These are phyloP conservation scores for Crambe crambe DNA, from an alignment of 37 sponge, comb jelly and placozoan genomes.

Conservation along the genomic window DNA sequence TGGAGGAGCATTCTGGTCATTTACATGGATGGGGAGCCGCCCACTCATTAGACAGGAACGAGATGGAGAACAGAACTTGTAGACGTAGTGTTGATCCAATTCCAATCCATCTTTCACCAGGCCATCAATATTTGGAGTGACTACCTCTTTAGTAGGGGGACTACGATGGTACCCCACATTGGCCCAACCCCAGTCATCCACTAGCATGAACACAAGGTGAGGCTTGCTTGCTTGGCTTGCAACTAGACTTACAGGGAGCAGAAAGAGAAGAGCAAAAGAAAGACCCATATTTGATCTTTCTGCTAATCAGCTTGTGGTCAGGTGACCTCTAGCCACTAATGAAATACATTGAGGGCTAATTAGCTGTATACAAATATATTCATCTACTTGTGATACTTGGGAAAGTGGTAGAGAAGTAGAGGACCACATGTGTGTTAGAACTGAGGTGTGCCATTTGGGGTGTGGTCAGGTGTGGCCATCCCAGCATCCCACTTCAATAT, in stretches of 20 bases:
- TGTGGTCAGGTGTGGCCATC: conserved; percentile 25
- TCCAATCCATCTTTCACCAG: conserved; percentile 53
- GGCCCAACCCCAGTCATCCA: conserved; percentile 62
- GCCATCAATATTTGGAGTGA: conserved; percentile 45
- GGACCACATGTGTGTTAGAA: too few relatives aligned
- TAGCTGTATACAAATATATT: too few relatives aligned
- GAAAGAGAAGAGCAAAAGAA: too few relatives aligned
- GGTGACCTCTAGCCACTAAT: too few relatives aligned
- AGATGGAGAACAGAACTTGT: conserved; percentile 48
- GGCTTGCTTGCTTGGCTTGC: too few relatives aligned
- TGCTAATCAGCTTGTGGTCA: too few relatives aligned
- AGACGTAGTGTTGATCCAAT: conserved; percentile 43
- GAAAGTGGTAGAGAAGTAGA: too few relatives aligned
- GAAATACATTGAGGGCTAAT: too few relatives aligned
- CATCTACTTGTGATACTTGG: too few relatives aligned
- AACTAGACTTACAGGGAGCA: too few relatives aligned
- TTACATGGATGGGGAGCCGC: conserved; percentile 54
- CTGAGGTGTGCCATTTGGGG: conserved; percentile 13
- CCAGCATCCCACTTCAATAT: conserved; percentile 54
- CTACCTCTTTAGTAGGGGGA: conserved; percentile 34
- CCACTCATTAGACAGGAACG: conserved; percentile 56
- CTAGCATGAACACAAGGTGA: too few relatives aligned
- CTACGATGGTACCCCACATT: conserved; percentile 45
- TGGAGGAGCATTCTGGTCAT: conserved; percentile 18
- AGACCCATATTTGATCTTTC: too few relatives aligned